Evolutionary conservation across 2,113 vertebrate genomes (phyloP).

Genomic region (Podiceps cristatus): DNA sequence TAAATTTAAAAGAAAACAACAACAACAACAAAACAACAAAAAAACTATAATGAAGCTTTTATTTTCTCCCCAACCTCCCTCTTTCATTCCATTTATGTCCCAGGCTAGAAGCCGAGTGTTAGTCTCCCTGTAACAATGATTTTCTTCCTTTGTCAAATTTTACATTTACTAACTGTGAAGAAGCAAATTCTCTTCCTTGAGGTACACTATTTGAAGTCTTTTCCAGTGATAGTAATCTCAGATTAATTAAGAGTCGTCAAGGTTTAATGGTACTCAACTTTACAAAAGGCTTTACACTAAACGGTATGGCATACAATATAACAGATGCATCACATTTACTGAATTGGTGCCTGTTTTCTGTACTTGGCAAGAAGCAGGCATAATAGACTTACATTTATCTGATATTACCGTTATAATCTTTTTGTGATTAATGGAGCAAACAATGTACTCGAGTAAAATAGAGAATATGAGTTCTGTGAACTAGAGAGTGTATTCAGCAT

Average conservation of each 20-base stretch:
- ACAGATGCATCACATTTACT: background rate
- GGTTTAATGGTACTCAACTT: background rate
- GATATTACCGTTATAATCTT: background rate
- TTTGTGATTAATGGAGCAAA: slow-evolving; percentile 57
- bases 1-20: background rate
- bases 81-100: background rate
- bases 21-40: too few relatives aligned
- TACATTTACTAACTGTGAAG: background rate
- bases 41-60: background rate
- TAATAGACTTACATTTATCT: background rate
- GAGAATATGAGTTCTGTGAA: background rate
- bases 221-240: background rate
- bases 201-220: background rate
- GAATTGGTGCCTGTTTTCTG: background rate
- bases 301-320: background rate
- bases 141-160: background rate
- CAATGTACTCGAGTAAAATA: background rate
- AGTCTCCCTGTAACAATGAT: background rate
- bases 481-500: background rate
- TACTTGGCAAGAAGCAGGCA: background rate
- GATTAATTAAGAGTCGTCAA: background rate
- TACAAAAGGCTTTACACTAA: background rate
- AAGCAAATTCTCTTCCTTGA: background rate
- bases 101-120: background rate
- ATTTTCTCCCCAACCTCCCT: background rate